Conservation (phyloP, 2,113 vertebrate species). For the Heterotilapia buettikoferi region DNA sequence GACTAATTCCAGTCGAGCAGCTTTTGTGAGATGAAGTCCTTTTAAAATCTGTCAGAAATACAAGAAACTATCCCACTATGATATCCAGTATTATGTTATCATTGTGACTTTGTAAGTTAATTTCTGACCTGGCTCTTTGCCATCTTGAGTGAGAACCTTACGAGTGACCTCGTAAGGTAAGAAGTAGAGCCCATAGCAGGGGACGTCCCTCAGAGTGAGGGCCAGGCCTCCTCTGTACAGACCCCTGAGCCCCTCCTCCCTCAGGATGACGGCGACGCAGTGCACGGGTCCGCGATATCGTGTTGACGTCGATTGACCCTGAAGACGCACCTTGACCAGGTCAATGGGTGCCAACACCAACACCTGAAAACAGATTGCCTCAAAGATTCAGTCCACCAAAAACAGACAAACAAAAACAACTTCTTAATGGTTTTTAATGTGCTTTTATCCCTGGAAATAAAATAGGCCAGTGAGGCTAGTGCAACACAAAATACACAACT, state of each 20-base stretch:
- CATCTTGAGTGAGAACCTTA: constrained; percentile 49
- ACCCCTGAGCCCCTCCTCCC: constrained; percentile 69
- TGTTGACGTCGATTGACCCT: constrained; percentile 66
- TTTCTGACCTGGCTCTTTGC: constrained; percentile 67
- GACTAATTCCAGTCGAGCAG: neutral
- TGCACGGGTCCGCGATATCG: constrained; percentile 72
- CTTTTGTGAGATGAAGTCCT: neutral
- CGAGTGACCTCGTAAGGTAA: constrained; percentile 72
- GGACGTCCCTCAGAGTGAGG: constrained; percentile 74
- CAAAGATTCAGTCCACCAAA: neutral
- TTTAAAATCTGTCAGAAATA: neutral
- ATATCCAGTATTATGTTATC: neutral
- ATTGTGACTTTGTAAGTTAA: neutral
- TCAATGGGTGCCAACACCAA: constrained; percentile 73
- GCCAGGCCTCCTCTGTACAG: constrained; percentile 75
- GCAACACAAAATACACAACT: neutral
- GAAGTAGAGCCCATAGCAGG: constrained; percentile 76
- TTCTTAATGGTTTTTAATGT: neutral
- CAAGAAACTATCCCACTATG: neutral
- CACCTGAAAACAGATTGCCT: constrained; percentile 50
- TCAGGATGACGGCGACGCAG: constrained; percentile 68
- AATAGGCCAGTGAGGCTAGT: neutral
- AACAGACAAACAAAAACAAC: neutral
- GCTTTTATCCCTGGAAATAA: neutral
- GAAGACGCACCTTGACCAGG: constrained; percentile 82